Evolutionary conservation across 2,113 vertebrate species (phyloP).

Genomic region (Coptodon rendalli): DNA sequence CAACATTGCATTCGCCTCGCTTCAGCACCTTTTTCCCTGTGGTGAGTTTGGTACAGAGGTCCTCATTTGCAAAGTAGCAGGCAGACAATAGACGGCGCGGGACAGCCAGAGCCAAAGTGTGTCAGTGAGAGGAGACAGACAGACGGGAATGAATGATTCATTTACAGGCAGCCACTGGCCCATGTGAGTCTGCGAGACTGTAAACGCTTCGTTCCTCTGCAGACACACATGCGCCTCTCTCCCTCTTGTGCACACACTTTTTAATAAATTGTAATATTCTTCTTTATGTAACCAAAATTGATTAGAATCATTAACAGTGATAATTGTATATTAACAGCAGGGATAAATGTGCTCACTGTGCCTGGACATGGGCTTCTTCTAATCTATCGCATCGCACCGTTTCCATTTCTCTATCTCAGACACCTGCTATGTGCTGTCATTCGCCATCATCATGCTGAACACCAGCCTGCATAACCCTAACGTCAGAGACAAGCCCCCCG

Average conservation of each 20-base stretch:
- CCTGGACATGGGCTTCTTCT: background rate
- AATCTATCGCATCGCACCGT: background rate
- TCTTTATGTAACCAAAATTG: background rate
- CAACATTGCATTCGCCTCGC: background rate
- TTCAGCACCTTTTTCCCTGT: background rate
- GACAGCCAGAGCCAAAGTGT: slow-evolving; percentile 14
- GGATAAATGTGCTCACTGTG: background rate
- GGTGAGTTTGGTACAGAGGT: background rate
- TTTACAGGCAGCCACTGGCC: slow-evolving; percentile 44
- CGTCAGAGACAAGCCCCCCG: slow-evolving; percentile 91
- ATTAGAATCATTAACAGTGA: background rate
- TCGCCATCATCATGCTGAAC: slow-evolving; percentile 97
- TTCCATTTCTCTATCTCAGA: slow-evolving; percentile 65
- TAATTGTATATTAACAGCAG: background rate
- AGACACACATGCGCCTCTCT: background rate
- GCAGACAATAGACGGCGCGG: slow-evolving; percentile 17
- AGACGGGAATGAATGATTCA: slow-evolving; percentile 58
- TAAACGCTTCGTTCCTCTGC: background rate
- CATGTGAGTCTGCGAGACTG: slow-evolving; percentile 5
- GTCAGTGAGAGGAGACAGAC: slow-evolving; percentile 43
- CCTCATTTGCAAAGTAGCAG: background rate
- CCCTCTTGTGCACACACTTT: background rate
- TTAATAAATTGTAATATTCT: background rate
- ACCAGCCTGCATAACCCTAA: slow-evolving; percentile 98
- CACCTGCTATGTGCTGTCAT: slow-evolving; percentile 94